phyloP scores from a whole-genome alignment of 92 coral and sea anemone species.

The Parazoanthus swiftii region DNA sequence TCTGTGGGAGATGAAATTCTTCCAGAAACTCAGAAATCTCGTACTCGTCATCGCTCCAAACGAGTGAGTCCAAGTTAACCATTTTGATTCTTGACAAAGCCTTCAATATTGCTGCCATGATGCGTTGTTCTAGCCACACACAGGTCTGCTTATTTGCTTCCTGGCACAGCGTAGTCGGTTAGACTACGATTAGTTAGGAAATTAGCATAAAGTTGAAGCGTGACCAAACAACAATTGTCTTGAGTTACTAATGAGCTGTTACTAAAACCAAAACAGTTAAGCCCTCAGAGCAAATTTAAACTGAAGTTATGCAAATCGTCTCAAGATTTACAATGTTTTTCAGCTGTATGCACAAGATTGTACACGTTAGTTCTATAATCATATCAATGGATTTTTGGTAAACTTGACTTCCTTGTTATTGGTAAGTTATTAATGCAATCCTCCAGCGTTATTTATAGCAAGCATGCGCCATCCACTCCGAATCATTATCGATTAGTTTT shows the following conservation, averaged over 20 bases:
- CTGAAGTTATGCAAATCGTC: neutral
- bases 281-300: neutral
- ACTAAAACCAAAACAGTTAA: neutral
- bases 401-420: neutral
- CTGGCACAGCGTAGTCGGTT: neutral
- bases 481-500: neutral
- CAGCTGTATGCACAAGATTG: neutral
- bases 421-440: neutral
- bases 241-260: neutral
- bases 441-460: no score
- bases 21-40: slow-evolving; percentile 27
- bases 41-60: slow-evolving; percentile 38
- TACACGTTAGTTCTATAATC: no score
- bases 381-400: neutral
- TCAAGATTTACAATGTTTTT: neutral
- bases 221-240: neutral
- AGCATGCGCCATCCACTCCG: neutral
- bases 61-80: slow-evolving; percentile 39
- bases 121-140: neutral
- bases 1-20: slow-evolving; percentile 32
- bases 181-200: no score
- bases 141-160: neutral
- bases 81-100: slow-evolving; percentile 20
- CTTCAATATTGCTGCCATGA: slow-evolving; percentile 21
- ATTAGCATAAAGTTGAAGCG: neutral